Evolutionary conservation across 2,113 vertebrate genomes (phyloP).

Genomic region (Apistogramma diplotaenia): DNA sequence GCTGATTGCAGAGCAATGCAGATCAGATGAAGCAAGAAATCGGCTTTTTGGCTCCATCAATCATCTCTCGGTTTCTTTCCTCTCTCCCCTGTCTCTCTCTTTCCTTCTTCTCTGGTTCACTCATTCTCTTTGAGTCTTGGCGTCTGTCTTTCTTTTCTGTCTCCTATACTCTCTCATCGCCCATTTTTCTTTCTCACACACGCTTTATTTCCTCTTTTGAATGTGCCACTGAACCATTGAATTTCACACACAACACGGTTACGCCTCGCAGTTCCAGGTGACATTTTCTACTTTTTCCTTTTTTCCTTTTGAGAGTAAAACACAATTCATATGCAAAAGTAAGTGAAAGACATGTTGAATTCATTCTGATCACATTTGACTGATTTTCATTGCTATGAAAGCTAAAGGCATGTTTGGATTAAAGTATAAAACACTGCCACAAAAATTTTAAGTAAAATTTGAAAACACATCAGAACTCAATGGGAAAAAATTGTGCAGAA

Average conservation of each 20-base stretch:
- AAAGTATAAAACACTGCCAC: not conserved
- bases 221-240: conserved; percentile 31
- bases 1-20: conserved; percentile 73
- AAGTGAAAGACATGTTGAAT: conserved; percentile 7
- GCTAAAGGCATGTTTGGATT: not conserved
- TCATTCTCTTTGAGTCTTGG: conserved; percentile 20
- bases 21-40: conserved; percentile 78
- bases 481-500: too few species aligned
- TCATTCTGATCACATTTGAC: conserved; percentile 8
- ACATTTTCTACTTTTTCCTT: conserved; percentile 41
- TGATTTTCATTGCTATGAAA: not conserved
- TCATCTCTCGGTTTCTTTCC: conserved; percentile 52
- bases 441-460: too few species aligned
- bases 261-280: conserved; percentile 39
- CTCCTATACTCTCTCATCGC: conserved; percentile 9
- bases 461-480: too few species aligned
- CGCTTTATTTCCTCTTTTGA: conserved; percentile 31
- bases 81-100: not conserved
- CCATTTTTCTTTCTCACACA: conserved; percentile 48
- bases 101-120: conserved; percentile 27
- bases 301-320: conserved; percentile 3
- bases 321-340: conserved; percentile 10
- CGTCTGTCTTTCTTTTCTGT: not conserved
- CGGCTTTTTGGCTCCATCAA: conserved; percentile 74
- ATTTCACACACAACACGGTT: conserved; percentile 37